Base-by-base conservation (phyloP, 2,888 invertebrate genomes). In the Byasa hedistus region DNA sequence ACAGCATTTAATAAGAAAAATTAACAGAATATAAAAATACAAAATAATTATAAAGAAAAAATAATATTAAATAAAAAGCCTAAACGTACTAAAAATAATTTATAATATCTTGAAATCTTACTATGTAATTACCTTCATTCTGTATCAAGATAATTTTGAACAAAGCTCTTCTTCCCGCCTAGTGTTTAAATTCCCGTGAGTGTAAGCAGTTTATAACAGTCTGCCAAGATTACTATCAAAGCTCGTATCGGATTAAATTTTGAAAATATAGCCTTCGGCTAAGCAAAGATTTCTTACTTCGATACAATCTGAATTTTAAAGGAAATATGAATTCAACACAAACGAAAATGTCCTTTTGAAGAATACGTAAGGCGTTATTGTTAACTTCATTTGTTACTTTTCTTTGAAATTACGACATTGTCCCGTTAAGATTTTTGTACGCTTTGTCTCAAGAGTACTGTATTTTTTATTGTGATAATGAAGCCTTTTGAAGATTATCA, bases 141-240 rank as follows among this genome's bases (percentile, higher is more conserved):
- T 55, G 22, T 55, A 55, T 55, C 61, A 55, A 61, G 55, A 61
- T 61, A 39, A 61, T 39, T 39, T 23, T 23, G 22, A 21, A n/a
- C 23, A 55, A 61, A 61, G 55, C 61, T 52, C 22, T 22, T 61
- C 61, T 61, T 61, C 55, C 61, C 17, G 39, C 17, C 39, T 54
- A 61, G 61, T 55, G 39, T 39, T 61, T 61, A 61, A 55, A 61
- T 55, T 55, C 61, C 23, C 61, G 61, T 61, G 61, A 61, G 61
- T 55, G 55, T 61, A 61, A 61, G 61, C 61, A 61, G 55, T 61
- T 61, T 61, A 55, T 61, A 23, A 61, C 54, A 32, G n/a, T 12
- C 22, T 22, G 55, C 55, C 36, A 39, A 61, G 61, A 61, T 61
- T 39, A 61, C 23, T 39, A 61, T 61, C 61, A 55, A 55, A 61